Base-by-base conservation (phyloP, 2,888 invertebrate genomes). In the Drosophila austrosaltans region DNA sequence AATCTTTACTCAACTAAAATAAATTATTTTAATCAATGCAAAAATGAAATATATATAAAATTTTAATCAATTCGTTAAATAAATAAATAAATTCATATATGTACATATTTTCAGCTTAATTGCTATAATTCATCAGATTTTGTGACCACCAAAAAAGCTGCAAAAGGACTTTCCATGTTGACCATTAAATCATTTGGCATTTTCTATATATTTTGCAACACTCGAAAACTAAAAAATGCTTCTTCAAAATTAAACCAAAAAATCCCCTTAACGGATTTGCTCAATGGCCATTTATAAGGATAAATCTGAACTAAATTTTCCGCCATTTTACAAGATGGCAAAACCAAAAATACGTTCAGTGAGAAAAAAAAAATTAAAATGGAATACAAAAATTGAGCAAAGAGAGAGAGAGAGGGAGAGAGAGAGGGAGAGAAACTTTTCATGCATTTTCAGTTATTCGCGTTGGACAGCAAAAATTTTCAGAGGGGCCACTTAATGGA, bases 401-500 rank as follows among this genome's bases (percentile, higher is more conserved):
- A 16, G 16, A 16, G 16, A 16, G 16, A 16, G 16, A 16, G 16
- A 16, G 16, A 16, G 16, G 0, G 16, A 16, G 0, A 16, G 16
- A 1, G 16, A 16, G 16, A 16, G 16, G 1, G 16, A 16, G 16
- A 16, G 1, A 48, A 10, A 25, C 25, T 48, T 48, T 57, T 57
- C 57, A 57, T 57, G 57, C 57, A 39, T 39, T 57, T 57, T 39
- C 57, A 57, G 39, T 39, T 57, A 57, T 57, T 57, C 39, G 36
- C 57, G 57, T 75, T 72, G 42, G 58, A 40, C 65, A 56, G 67
- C 16, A 16, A 69, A 74, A 74, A 62, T 69, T 69, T 69, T 22
- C 12, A 12, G 48, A 48, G 48, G 12, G 48, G 71, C 57, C 76
- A 79, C 78, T 74, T 82, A 82, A 84, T 83, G 83, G 86, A 75